These are phyloP conservation scores for Isaurus tuberculatus DNA, from an alignment of 92 coral and sea anemone genomes.

Conservation along the genomic window DNA sequence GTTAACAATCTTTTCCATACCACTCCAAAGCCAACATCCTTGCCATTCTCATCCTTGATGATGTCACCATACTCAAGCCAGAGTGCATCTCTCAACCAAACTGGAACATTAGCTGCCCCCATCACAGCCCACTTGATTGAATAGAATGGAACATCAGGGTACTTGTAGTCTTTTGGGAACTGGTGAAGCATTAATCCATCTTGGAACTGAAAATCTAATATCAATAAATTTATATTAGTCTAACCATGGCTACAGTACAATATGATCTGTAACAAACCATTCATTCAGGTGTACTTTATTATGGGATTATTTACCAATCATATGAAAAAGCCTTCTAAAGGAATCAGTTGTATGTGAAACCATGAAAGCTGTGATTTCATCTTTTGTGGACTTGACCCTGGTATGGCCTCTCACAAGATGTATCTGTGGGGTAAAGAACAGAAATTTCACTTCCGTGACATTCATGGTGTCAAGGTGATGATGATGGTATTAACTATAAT, in stretches of 20 bases:
- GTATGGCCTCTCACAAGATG: constrained; percentile 88
- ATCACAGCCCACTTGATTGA: constrained; percentile 91
- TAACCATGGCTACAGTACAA: too few species aligned
- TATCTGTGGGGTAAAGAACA: constrained; percentile 48
- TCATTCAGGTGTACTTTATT: neutral
- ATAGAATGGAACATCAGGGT: constrained; percentile 84
- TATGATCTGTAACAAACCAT: too few species aligned
- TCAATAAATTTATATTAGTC: too few species aligned
- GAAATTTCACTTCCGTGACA: neutral
- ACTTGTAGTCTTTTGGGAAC: constrained; percentile 81
- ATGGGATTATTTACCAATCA: constrained; percentile 76
- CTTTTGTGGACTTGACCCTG: constrained; percentile 73
- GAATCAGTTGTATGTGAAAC: constrained; percentile 84
- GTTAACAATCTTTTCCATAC: constrained; percentile 47
- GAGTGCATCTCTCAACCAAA: constrained; percentile 90
- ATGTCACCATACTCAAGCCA: constrained; percentile 99
- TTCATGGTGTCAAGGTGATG: neutral
- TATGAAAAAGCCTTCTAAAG: constrained; percentile 90
- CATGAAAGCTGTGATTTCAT: constrained; percentile 94
- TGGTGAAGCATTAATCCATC: constrained; percentile 91
- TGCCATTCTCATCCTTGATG: constrained; percentile 78
- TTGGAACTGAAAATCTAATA: constrained; percentile 80
- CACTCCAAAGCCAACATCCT: constrained; percentile 98
- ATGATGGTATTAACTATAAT: too few species aligned
- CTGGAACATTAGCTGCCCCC: constrained; percentile 77